A percentile compares a stretch with the other conserved stretches of the same genome.
Conservation (phyloP, 2,888 invertebrate species). For the Acheta domesticus region DNA sequence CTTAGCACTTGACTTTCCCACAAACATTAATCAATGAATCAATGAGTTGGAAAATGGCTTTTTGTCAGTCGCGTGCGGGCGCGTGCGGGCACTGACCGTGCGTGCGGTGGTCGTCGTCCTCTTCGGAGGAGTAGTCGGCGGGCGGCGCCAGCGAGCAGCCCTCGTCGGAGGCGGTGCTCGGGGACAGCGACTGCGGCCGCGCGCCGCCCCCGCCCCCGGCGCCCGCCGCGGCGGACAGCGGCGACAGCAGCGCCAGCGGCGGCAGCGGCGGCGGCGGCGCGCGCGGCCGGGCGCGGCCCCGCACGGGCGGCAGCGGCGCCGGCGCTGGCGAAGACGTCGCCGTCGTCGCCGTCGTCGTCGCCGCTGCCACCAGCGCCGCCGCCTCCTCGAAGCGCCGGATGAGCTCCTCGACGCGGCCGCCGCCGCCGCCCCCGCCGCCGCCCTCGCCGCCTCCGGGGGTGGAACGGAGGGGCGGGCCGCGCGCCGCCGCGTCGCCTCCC, state of each 20-base stretch:
- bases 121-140: not conserved
- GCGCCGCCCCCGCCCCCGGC: not conserved
- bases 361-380: not conserved
- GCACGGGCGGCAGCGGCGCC: not conserved
- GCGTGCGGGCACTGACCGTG: too few relatives aligned
- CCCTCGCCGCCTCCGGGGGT: too few relatives aligned
- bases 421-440: not conserved
- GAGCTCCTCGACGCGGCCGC: not conserved
- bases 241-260: not conserved
- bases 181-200: not conserved
- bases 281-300: not conserved
- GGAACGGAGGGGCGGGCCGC: too few relatives aligned
- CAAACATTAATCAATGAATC: too few relatives aligned
- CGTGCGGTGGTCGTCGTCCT: not conserved
- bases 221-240: not conserved
- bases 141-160: not conserved
- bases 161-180: not conserved
- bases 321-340: not conserved
- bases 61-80: too few relatives aligned
- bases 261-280: not conserved
- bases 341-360: not conserved
- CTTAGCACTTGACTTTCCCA: too few relatives aligned
- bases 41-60: too few relatives aligned
- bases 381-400: constrained; percentile 18
- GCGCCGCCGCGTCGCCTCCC: too few relatives aligned